Conservation (phyloP, 2,888 invertebrate species). For the Napeogenes sylphis region DNA sequence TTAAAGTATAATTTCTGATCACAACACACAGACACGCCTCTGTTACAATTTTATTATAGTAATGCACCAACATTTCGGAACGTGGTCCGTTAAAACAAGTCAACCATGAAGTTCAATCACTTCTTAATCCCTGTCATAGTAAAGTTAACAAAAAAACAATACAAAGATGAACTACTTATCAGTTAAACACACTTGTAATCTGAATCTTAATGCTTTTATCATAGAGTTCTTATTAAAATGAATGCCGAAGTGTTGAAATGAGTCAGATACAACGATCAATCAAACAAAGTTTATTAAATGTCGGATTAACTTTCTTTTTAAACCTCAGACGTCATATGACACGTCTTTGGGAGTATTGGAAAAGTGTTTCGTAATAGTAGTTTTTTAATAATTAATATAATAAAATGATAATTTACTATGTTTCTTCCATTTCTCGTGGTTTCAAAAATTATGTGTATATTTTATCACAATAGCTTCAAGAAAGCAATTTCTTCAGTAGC, state of each 20-base stretch:
- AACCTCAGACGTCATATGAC: slow-evolving; percentile 55
- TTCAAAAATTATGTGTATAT: background rate
- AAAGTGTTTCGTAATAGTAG: background rate
- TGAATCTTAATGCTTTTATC: slow-evolving; percentile 32
- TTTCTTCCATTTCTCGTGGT: background rate
- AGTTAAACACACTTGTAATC: slow-evolving; percentile 22
- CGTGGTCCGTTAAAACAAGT: slow-evolving; percentile 42
- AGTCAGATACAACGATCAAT: slow-evolving; percentile 52
- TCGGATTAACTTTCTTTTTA: slow-evolving; percentile 64
- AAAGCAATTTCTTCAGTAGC: slow-evolving; percentile 14
- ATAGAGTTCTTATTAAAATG: slow-evolving; percentile 25
- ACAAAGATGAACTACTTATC: slow-evolving; percentile 32
- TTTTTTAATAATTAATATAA: background rate
- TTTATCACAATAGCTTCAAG: background rate
- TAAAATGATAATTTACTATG: too few relatives aligned
- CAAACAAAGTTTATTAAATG: slow-evolving; percentile 58
- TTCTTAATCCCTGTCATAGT: slow-evolving; percentile 42
- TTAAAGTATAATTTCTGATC: too few relatives aligned
- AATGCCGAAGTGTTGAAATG: slow-evolving; percentile 18
- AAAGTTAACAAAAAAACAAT: slow-evolving; percentile 54
- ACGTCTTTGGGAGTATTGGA: slow-evolving; percentile 28
- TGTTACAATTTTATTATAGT: background rate
- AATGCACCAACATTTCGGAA: background rate
- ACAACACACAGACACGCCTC: background rate
- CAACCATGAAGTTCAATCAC: slow-evolving; percentile 63